Evolutionary conservation across 2,113 vertebrate species (phyloP), one percentile per base, ranked within the genome.

Genomic region (Pteronura brasiliensis): DNA sequence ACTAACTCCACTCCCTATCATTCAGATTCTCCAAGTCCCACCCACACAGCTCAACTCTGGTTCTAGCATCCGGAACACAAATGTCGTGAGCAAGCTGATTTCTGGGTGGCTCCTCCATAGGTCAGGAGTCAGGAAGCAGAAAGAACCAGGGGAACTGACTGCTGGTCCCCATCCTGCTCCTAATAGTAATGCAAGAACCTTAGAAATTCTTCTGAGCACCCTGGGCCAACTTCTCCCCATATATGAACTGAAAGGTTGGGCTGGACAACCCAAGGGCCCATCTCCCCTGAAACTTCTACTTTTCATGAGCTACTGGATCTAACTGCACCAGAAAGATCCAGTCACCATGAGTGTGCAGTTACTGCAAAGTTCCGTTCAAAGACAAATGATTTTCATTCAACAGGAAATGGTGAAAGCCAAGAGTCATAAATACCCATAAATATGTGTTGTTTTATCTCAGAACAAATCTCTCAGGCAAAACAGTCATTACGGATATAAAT

Each of bases 341-440:
- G 81, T 74, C 67, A 44, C 36, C 57, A 10, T 11, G 36, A 86
- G 52, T 52, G n/a, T 88, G 94, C 96, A 34, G 34, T 93, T 63
- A 67, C 47, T 88, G 79, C 80, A 88, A 92, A 94, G 21, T 88
- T 79, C 61, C n/a, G n/a, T 87, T 96, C 61, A 74, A 80, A 88
- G 67, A 72, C 88, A 74, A 94, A 94, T 49, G 36, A 81, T 82
- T 95, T 81, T 93, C 94, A 63, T 90, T 90, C 93, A 90, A 27
- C 84, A 85, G 61, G 85, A 98, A 97, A 39, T 82, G 61, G 93
- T 76, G 27, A 93, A 92, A 96, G 92, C 94, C 91, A 86, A 96
- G 17, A 94, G 67, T 84, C 95, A 83, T 95, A 96, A 93, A 39
- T 95, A 97, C 59, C 61, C 71, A 74, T 39, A 69, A 72, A 90